Base-by-base conservation (phyloP, 2,113 vertebrate species). In the Campylomormyrus numenius region DNA sequence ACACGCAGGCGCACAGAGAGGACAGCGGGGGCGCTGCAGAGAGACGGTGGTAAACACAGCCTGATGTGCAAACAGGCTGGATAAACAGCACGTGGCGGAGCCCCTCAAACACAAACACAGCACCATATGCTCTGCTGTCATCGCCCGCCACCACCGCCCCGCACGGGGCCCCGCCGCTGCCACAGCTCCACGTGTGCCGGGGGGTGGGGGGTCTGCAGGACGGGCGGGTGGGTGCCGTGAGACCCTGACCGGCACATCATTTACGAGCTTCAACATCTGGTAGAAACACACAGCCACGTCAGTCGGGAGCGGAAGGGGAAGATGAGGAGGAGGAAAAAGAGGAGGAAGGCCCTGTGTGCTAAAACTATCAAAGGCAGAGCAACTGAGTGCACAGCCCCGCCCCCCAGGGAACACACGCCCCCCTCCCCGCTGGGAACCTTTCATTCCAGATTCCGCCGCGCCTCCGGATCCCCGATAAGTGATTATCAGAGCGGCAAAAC, bases 21-120 rank as follows among this genome's bases (percentile, higher is more conserved):
- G 21, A 85, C 42, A 46, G 45, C 86, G 21, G 49, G 27, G 48
- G 52, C 35, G 56, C 56, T 88, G 87, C 85, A 87, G 31, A 87
- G 85, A 87, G 85, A 87, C 27, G 13, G 87, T 9, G 56, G 56
- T 88, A 88, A 66, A 58, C n/a, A 87, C 87, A 27, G 53, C 39
- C 87, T 66, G 87, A 88, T 88, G 87, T 62, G 56, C 56, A 88
- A 88, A 88, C 56, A 88, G 87, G 31, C 53, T 88, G 53, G 56
- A 50, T 53, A 88, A 88, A 88, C 87, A 88, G 87, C 31, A 66
- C 87, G 49, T n/a, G 42, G 56, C 21, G 3, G 39, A 39, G 56
- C 56, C 39, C 56, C 87, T 62, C 39, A 66, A 88, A 62, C 31
- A 62, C 87, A 88, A 88, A 88, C 87, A 88, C 87, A 15, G 52